phyloP scores from a whole-genome alignment of 2,888 invertebrate genomes.

The Anodontia alba region DNA sequence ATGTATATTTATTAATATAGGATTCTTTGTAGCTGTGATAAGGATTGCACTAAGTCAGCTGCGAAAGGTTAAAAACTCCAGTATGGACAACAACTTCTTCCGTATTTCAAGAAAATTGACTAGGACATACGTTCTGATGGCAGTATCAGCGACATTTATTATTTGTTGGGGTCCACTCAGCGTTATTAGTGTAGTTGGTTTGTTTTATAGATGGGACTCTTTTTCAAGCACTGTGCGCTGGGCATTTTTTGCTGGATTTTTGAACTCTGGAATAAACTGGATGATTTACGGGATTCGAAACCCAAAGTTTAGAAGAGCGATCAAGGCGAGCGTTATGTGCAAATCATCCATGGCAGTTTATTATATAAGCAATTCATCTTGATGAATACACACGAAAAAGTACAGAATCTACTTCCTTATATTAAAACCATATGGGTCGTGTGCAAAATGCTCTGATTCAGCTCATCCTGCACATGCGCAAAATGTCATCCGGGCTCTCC shows the following conservation, averaged over 20 bases:
- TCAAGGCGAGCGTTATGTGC: neutral
- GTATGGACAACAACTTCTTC: too few relatives aligned
- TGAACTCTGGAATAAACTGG: slow-evolving; percentile 51
- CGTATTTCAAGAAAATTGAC: slow-evolving; percentile 14
- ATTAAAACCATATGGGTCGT: too few relatives aligned
- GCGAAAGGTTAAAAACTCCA: neutral
- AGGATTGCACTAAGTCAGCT: neutral
- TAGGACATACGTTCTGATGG: slow-evolving; percentile 49
- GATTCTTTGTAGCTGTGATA: neutral
- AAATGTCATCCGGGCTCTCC: too few relatives aligned
- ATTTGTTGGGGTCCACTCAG: slow-evolving; percentile 54
- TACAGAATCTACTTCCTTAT: too few relatives aligned
- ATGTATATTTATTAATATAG: neutral
- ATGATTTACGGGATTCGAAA: slow-evolving; percentile 52
- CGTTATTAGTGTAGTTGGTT: slow-evolving; percentile 28
- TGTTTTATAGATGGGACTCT: slow-evolving; percentile 21
- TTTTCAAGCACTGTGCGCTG: slow-evolving; percentile 28
- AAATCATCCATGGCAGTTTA: neutral
- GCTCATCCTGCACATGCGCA: too few relatives aligned
- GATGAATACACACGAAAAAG: too few relatives aligned
- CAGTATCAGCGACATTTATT: slow-evolving; percentile 45
- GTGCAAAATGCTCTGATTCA: too few relatives aligned
- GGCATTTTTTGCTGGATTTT: slow-evolving; percentile 31
- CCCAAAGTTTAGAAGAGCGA: slow-evolving; percentile 42
- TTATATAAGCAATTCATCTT: neutral